Evolutionary conservation across 2,797 vertebrate species (phyloP), one percentile per base, ranked within the genome.

Genomic region (Alosa sapidissima): DNA sequence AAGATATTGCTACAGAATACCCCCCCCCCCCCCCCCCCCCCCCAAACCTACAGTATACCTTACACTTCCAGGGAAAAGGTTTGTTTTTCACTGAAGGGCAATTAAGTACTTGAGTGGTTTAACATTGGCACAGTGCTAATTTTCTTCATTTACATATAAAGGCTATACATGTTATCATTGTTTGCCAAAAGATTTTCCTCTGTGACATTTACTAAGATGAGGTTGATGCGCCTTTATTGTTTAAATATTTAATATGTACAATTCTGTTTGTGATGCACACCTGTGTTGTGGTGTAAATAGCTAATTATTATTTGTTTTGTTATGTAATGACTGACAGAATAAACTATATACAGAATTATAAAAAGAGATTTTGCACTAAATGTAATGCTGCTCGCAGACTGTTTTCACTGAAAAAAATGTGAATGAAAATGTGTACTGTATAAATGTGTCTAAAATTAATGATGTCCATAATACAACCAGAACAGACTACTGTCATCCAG

Each of bases 331-430:
- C 62, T 72, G 3, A 8, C 41, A 47, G 45, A 47, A 45, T 19
- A 78, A 47, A 78, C 5, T 21, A 45, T 19, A 10, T 5, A 21
- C 16, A 45, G 13, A 45, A 47, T 45, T 45, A 19, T 75, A 41
- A 45, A 72, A 72, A 72, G 13, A 72, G 33, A 33, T 36, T 41
- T 75, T 75, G 68, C 68, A 75, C 5, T 75, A 75, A 45, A 78
- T 78, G 41, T 21, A 16, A 21, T 65, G 24, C 24, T 11, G 60
- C 60, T 65, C 24, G 24, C 60, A 65, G 60, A 65, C 60, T 28
- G 60, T 75, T 45, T 16, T 41, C 1, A 11, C 36, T 47, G 33
- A 5, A 36, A 14, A 14, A 72, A 5, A 36, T 19, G 68, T 75
- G 36, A 75, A 19, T 36, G 5, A 72, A 41, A 41, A 72, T 72